Evolutionary conservation across 2,888 invertebrate genomes (phyloP).

Genomic region (Acronicta psi): DNA sequence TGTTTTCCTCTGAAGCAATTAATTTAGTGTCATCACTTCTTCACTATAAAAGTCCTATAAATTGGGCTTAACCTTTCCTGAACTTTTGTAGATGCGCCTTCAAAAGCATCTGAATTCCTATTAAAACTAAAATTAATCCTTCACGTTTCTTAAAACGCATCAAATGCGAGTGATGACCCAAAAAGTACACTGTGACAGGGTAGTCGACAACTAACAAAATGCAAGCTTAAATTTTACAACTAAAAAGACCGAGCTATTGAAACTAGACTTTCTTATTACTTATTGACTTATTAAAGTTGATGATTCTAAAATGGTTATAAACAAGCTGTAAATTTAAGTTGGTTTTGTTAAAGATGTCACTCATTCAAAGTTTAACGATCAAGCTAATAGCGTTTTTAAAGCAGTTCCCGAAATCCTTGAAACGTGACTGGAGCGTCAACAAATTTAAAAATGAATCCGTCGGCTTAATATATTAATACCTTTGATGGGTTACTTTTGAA

Average conservation of each 20-base stretch:
- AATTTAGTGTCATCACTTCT: slow-evolving; percentile 56
- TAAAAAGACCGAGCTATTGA: neutral
- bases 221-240: slow-evolving; percentile 60
- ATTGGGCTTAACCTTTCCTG: slow-evolving; percentile 64
- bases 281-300: slow-evolving; percentile 51
- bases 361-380: slow-evolving; percentile 87
- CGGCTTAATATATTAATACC: slow-evolving; percentile 81
- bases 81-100: slow-evolving; percentile 62
- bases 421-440: slow-evolving; percentile 87
- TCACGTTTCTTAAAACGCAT: slow-evolving; percentile 80
- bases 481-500: slow-evolving; percentile 80
- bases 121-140: slow-evolving; percentile 83
- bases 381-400: slow-evolving; percentile 87
- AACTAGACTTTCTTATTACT: slow-evolving; percentile 19
- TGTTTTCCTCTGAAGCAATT: slow-evolving; percentile 40
- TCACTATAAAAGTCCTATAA: slow-evolving; percentile 66
- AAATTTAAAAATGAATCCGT: slow-evolving; percentile 84
- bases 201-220: slow-evolving; percentile 78
- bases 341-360: slow-evolving; percentile 83
- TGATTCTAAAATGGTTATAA: slow-evolving; percentile 12
- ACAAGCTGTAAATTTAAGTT: slow-evolving; percentile 43
- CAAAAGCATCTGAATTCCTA: slow-evolving; percentile 74
- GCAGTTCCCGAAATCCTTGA: slow-evolving; percentile 86
- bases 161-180: slow-evolving; percentile 82
- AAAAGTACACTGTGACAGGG: slow-evolving; percentile 79